Conservation (phyloP, 2,113 vertebrate genomes). For the Dolichallabes microphthalmus region DNA sequence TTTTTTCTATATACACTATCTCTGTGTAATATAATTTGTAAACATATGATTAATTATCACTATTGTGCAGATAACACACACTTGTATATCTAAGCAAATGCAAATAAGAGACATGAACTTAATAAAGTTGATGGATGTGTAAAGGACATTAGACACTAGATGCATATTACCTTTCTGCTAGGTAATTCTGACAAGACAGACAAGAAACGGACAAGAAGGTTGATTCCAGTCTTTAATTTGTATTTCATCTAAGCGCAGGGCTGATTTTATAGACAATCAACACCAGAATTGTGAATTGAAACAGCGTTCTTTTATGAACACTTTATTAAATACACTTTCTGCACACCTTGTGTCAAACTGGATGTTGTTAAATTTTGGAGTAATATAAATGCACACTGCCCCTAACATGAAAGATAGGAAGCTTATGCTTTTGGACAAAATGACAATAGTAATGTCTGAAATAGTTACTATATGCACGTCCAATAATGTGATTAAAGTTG, state of each 20-base stretch:
- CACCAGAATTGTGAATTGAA: background rate
- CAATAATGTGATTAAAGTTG: background rate
- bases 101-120: no score
- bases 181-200: no score
- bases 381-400: constrained; percentile 11
- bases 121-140: no score
- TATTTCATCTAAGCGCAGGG: background rate
- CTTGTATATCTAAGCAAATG: no score
- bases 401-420: background rate
- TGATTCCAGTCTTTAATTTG: no score
- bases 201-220: no score
- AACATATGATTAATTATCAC: no score
- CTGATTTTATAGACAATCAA: constrained; percentile 9
- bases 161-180: no score
- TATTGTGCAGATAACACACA: no score
- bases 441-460: background rate
- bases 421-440: background rate
- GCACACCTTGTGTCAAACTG: background rate
- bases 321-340: background rate
- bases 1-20: no score
- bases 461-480: background rate
- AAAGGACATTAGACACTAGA: no score
- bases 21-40: no score
- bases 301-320: background rate
- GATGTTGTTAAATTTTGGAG: background rate